Evolutionary conservation across 2,888 invertebrate species (phyloP), one percentile per base, ranked within the genome.

Genomic region (Drosophila paracracens): DNA sequence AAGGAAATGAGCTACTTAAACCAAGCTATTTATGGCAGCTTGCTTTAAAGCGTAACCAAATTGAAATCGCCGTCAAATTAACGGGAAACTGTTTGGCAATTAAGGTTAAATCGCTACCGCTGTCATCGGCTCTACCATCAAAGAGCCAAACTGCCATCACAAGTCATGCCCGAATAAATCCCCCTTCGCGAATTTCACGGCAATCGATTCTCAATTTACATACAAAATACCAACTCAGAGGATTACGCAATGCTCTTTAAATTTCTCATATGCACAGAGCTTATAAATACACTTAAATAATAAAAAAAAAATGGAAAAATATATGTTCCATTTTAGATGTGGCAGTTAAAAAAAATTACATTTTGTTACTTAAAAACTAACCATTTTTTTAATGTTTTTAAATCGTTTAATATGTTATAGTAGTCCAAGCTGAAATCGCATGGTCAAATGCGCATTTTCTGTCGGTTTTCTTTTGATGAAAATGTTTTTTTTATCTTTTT

Each of bases 151-250:
- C 33, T 29, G 48, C 21, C 56, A 56, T 50, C 25, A 48, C 18
- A 25, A 27, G 48, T 18, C 27, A 33, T 56, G 35, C 31, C 29
- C 8, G 51, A 56, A 18, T 36, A 27, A 25, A 51, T 40, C 27
- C 29, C 29, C 10, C 18, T 31, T 52, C 48, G 25, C 48, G 35
- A 51, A 62, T 77, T 75, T 66, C 36, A 68, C 38, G 33, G 27
- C 61, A 72, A 88, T 82, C 80, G 85, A 88, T 85, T 77, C 69
- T 67, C 38, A 51, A 61, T 80, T 74, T 70, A 48, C 77, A 70
- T 51, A 58, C 48, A 51, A 57, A 58, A 69, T 66, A 27, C 38
- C 46, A 52, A 50, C 43, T 62, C 64, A 31, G 36, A 25, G 74
- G 74, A 70, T 76, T 87, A 70, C 68, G 66, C 70, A 69, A 70